A percentile compares a stretch with the other conserved stretches of the same genome.
Conservation (phyloP, 2,797 vertebrate genomes). For the Sternarchorhynchus goeldii region DNA sequence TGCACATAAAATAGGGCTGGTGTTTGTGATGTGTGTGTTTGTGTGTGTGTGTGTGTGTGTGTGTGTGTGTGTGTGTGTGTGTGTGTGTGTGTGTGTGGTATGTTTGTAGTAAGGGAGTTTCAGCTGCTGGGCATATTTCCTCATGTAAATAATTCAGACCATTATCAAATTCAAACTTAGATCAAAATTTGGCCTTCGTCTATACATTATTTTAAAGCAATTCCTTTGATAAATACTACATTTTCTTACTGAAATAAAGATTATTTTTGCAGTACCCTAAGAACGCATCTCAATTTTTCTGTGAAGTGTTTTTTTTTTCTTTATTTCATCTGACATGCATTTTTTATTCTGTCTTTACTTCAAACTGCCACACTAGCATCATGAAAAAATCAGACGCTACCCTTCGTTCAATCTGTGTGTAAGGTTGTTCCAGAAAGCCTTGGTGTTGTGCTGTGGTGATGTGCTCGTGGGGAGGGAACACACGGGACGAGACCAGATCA, state of each 20-base stretch:
- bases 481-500: slow-evolving; percentile 70
- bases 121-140: slow-evolving; percentile 46
- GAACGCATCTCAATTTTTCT: slow-evolving; percentile 25
- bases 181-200: slow-evolving; percentile 51
- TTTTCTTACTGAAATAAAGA: slow-evolving; percentile 40
- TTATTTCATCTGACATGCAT: slow-evolving; percentile 13
- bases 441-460: slow-evolving; percentile 63
- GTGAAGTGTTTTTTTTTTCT: neutral
- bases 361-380: neutral
- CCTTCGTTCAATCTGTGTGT: slow-evolving; percentile 9
- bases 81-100: no score
- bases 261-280: slow-evolving; percentile 9
- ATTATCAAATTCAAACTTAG: slow-evolving; percentile 57
- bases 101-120: slow-evolving; percentile 38
- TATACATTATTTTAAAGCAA: slow-evolving; percentile 53
- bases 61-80: no score
- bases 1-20: slow-evolving; percentile 22
- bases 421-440: slow-evolving; percentile 12
- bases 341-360: slow-evolving; percentile 19
- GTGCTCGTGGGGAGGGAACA: slow-evolving; percentile 61
- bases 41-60: no score
- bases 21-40: no score
- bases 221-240: slow-evolving; percentile 51
- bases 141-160: slow-evolving; percentile 57
- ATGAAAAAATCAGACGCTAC: slow-evolving; percentile 1